Base-by-base conservation (phyloP, 2,888 invertebrate species). In the Leistus spinibarbis region DNA sequence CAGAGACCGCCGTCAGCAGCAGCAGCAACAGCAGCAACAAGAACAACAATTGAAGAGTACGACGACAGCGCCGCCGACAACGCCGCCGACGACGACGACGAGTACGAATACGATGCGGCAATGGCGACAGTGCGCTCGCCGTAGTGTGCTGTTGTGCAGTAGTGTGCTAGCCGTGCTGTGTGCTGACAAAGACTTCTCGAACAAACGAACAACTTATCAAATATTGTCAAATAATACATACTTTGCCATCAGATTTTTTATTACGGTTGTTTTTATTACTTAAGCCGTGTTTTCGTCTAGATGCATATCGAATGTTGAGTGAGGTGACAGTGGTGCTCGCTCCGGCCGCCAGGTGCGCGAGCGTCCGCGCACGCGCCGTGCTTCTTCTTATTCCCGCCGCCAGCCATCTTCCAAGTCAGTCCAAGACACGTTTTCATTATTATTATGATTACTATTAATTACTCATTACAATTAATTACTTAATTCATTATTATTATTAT, bases 161-260 rank as follows among this genome's bases (percentile, higher is more conserved):
- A 78, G 78, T 81, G 81, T 81, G 82, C 81, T 81, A 78, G 74
- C 76, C 71, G 69, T 76, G 67, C 77, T 22, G 67, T 73, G 73
- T 76, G 76, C 66, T 76, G 76, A 72, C 63, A 68, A 76, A 67
- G 68, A 69, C 69, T 68, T 63, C 70, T 74, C 68, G 63, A 73
- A 71, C 64, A 64, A 76, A 71, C 76, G 69, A 76, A 77, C 74
- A 73, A 76, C 73, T 77, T 69, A 77, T 76, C 57, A 77, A 72
- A 72, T 74, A 78, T 77, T 77, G 73, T 76, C 67, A 73, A 77
- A 78, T 79, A 75, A 75, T 63, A 78, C 78, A 76, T 79, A 79
- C 78, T 77, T 77, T 79, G 78, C 76, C 76, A 78, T 77, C 78
- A 79, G 77, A 79, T 77, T 79, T 76, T 79, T 79, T 79, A 77